Evolutionary conservation across 2,888 invertebrate genomes (phyloP).

Genomic region (Oscheius sp.): DNA sequence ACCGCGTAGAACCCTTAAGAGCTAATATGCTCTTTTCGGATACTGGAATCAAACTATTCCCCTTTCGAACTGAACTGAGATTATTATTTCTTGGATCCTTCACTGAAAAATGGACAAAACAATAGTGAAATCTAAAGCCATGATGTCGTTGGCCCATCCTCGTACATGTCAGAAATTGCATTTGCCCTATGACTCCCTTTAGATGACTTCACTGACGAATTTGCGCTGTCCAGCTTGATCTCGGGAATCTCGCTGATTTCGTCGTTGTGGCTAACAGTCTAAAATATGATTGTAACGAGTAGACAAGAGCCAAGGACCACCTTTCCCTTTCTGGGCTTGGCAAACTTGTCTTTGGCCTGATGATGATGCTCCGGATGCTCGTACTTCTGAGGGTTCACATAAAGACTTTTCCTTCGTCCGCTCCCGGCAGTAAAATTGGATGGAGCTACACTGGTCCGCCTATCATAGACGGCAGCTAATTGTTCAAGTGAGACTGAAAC

Average conservation of each 20-base stretch:
- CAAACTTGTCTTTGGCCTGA: conserved; percentile 37
- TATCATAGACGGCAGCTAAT: conserved; percentile 61
- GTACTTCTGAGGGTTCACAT: conserved; percentile 44
- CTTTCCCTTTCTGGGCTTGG: conserved; percentile 25
- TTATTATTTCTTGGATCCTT: no score
- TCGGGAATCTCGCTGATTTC: conserved; percentile 24
- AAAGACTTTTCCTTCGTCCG: conserved; percentile 38
- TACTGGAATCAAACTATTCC: background rate
- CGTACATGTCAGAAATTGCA: conserved; percentile 35
- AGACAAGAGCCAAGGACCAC: background rate
- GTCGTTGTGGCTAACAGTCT: conserved; percentile 34
- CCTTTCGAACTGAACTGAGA: background rate
- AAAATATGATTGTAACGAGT: background rate
- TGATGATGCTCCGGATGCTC: conserved; percentile 61
- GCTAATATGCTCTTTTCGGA: conserved; percentile 19
- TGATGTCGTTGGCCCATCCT: conserved; percentile 31
- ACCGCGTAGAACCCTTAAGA: conserved; percentile 33
- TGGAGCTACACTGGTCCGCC: conserved; percentile 37
- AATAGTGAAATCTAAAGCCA: conserved; percentile 27
- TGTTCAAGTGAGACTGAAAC: conserved; percentile 62
- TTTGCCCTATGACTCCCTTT: conserved; percentile 22
- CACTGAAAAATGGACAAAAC: background rate
- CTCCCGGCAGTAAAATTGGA: conserved; percentile 13
- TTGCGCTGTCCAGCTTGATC: conserved; percentile 5
- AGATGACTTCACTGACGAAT: conserved; percentile 5